phyloP scores from a whole-genome alignment of 2,113 vertebrate genomes.

The Thryonomys swinderianus region DNA sequence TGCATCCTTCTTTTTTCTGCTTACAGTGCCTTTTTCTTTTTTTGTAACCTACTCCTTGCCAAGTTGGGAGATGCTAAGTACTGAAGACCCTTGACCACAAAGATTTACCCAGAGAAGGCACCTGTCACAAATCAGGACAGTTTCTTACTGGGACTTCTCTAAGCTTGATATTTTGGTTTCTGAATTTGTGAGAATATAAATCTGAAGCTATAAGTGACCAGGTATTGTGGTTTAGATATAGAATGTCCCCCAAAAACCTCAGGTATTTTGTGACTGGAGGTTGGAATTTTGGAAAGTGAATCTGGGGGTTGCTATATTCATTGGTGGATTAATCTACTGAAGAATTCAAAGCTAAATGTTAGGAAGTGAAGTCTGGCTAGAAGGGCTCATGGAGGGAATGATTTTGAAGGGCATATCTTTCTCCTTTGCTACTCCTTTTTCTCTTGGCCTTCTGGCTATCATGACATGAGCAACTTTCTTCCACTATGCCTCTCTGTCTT shows the following conservation, averaged over 20 bases:
- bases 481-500: not conserved
- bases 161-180: conserved; percentile 7
- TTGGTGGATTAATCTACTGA: not conserved
- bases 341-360: not conserved
- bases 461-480: not conserved
- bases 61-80: not conserved
- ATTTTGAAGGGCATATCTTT: not conserved
- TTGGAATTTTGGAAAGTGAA: not conserved
- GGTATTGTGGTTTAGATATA: not conserved
- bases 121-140: not conserved
- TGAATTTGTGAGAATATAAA: not conserved
- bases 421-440: not conserved
- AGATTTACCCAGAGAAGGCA: not conserved
- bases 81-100: not conserved
- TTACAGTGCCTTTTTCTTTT: not conserved
- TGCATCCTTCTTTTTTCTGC: not conserved
- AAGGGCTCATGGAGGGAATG: not conserved
- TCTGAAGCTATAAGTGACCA: not conserved
- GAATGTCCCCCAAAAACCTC: not conserved
- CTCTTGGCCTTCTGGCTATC: not conserved
- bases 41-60: not conserved
- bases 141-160: not conserved
- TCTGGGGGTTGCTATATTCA: not conserved
- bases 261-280: not conserved
- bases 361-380: not conserved